Percentiles rank a stretch among this genome's conserved stretches.
Evolutionary conservation across 2,888 invertebrate genomes (phyloP).

Genomic region (Dasysyrphus albostriatus): DNA sequence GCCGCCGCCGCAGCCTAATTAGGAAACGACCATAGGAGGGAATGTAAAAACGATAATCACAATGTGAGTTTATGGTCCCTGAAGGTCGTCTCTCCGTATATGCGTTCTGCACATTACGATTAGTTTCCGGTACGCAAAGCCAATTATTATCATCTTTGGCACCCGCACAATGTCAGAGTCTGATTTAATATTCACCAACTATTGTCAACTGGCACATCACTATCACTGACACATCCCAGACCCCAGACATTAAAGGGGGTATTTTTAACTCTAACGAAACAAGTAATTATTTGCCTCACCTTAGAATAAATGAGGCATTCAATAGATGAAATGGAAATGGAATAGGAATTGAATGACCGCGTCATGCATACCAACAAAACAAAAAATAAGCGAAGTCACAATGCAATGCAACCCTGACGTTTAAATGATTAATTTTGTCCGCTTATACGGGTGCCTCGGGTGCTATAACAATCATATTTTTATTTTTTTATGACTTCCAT

Average conservation of each 20-base stretch:
- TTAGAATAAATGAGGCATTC: conserved; percentile 67
- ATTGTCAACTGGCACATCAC: conserved; percentile 41
- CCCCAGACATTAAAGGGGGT: conserved; percentile 50
- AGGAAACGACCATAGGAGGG: conserved; percentile 45
- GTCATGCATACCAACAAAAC: conserved; percentile 61
- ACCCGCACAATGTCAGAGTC: conserved; percentile 70
- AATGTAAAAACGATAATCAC: conserved; percentile 41
- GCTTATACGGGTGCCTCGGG: conserved; percentile 45
- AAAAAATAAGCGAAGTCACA: neutral
- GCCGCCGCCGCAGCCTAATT: conserved; percentile 64
- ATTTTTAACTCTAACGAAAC: conserved; percentile 51
- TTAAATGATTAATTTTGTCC: conserved; percentile 59
- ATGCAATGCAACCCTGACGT: conserved; percentile 53
- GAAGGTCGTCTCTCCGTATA: conserved; percentile 62
- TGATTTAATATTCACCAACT: conserved; percentile 69
- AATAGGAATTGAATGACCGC: conserved; percentile 1
- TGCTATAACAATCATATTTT: conserved; percentile 23
- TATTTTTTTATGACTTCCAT: conserved; percentile 48
- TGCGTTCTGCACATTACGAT: conserved; percentile 42
- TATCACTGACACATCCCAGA: conserved; percentile 62
- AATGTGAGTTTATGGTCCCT: conserved; percentile 56
- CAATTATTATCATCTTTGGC: conserved; percentile 54
- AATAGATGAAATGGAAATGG: conserved; percentile 8
- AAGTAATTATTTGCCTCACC: conserved; percentile 60
- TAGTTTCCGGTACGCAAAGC: conserved; percentile 61